phyloP scores from a whole-genome alignment of 1,140 invertebrate genomes.

The Neocloeon triangulifer region DNA sequence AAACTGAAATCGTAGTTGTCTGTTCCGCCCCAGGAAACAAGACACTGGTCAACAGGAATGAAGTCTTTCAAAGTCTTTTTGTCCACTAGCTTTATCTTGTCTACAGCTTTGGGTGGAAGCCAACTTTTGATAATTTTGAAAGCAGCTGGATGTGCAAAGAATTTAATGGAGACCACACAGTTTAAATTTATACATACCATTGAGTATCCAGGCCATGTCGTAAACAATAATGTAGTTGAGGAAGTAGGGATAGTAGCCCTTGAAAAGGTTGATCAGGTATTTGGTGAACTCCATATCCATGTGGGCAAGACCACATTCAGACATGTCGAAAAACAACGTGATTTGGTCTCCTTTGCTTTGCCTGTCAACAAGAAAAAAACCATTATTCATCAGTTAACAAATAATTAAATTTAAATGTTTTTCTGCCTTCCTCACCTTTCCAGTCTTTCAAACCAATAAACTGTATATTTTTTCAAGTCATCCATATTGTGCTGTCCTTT shows the following conservation, averaged over 20 bases:
- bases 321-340: slow-evolving; percentile 77
- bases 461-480: slow-evolving; percentile 53
- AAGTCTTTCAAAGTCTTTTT: slow-evolving; percentile 54
- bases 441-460: slow-evolving; percentile 72
- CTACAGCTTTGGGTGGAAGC: slow-evolving; percentile 68
- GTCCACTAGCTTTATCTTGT: slow-evolving; percentile 72
- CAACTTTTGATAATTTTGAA: slow-evolving; percentile 82
- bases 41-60: slow-evolving; percentile 47
- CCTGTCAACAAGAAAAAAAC: slow-evolving; percentile 22
- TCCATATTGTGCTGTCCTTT: slow-evolving; percentile 52
- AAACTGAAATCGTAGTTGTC: slow-evolving; percentile 52
- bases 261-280: slow-evolving; percentile 69
- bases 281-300: slow-evolving; percentile 73
- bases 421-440: slow-evolving; percentile 31
- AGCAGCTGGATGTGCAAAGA: slow-evolving; percentile 36
- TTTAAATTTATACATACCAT: slow-evolving; percentile 28
- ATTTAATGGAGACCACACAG: background rate
- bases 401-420: background rate
- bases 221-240: slow-evolving; percentile 79
- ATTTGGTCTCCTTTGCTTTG: slow-evolving; percentile 53
- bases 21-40: slow-evolving; percentile 66
- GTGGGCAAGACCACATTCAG: slow-evolving; percentile 57
- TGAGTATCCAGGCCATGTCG: slow-evolving; percentile 89
- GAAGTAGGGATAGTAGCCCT: slow-evolving; percentile 74
- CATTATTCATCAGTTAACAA: background rate